phyloP scores from a whole-genome alignment of 2,113 vertebrate genomes.

The Piaya cayana region DNA sequence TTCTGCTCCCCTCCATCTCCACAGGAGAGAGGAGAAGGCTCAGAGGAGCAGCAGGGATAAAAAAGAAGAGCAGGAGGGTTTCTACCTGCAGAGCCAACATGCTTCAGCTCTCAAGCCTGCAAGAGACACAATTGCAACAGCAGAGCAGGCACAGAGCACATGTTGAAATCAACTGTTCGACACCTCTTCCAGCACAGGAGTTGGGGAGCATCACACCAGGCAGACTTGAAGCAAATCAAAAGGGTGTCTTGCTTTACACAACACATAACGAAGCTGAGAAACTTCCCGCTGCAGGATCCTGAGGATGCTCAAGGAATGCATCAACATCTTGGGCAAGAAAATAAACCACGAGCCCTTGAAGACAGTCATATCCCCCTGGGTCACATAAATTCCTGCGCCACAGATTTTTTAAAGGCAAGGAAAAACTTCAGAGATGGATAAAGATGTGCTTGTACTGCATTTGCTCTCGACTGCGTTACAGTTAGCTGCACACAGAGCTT shows the following conservation, averaged over 20 bases:
- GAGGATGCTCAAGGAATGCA: background rate
- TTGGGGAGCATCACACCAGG: background rate
- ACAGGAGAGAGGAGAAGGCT: background rate
- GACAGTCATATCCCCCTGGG: background rate
- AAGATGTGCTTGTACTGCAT: accelerated
- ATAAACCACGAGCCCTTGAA: background rate
- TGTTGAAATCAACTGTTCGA: background rate
- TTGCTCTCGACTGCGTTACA: accelerated
- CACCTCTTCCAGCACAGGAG: background rate
- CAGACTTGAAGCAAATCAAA: background rate
- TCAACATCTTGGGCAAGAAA: background rate
- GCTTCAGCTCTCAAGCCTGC: background rate
- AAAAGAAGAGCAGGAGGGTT: background rate
- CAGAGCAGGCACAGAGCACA: background rate
- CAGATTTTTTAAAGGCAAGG: background rate
- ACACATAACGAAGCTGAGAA: background rate
- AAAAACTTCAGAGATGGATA: background rate
- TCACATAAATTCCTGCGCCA: background rate
- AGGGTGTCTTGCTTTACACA: background rate
- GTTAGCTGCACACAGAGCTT: background rate
- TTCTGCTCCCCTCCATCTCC: background rate
- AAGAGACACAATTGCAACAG: background rate
- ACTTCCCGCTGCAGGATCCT: background rate
- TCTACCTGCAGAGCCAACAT: background rate
- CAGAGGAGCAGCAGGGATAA: background rate